Evolutionary conservation across 1,140 invertebrate genomes (phyloP).

Genomic region (Eupristina koningsbergeri): DNA sequence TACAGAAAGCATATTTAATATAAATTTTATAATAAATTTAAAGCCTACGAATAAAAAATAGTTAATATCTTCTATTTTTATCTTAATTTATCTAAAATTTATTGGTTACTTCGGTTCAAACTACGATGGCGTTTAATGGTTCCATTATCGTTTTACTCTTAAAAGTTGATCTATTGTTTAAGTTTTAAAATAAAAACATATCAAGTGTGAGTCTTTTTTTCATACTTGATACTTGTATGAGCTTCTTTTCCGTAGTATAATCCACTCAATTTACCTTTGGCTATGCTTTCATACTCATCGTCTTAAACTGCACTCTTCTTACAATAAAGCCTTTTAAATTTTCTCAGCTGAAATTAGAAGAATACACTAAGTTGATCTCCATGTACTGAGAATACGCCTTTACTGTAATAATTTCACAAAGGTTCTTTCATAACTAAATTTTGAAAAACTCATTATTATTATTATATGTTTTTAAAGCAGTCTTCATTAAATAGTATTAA

Average conservation of each 20-base stretch:
- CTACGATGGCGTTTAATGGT: neutral
- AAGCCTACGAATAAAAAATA: too few relatives aligned
- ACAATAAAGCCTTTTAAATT: constrained; percentile 1
- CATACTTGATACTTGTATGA: neutral
- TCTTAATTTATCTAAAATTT: neutral
- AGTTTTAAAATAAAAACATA: neutral
- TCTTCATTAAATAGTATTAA: too few relatives aligned
- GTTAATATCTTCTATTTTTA: too few relatives aligned
- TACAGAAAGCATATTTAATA: neutral
- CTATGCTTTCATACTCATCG: neutral
- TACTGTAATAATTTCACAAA: too few relatives aligned
- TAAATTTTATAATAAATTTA: too few relatives aligned
- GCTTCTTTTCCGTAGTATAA: neutral
- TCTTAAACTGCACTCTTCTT: neutral
- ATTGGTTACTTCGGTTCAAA: neutral
- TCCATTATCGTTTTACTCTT: neutral
- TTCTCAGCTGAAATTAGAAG: neutral
- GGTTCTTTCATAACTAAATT: too few relatives aligned
- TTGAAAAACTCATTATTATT: too few relatives aligned
- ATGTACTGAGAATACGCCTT: neutral
- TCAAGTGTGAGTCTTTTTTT: neutral
- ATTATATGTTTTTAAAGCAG: too few relatives aligned
- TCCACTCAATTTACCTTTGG: neutral
- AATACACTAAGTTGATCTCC: neutral
- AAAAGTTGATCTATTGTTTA: neutral